A percentile compares a stretch with the other conserved stretches of the same genome.
Conservation (phyloP, 2,888 invertebrate species). For the Agrypnus murinus region DNA sequence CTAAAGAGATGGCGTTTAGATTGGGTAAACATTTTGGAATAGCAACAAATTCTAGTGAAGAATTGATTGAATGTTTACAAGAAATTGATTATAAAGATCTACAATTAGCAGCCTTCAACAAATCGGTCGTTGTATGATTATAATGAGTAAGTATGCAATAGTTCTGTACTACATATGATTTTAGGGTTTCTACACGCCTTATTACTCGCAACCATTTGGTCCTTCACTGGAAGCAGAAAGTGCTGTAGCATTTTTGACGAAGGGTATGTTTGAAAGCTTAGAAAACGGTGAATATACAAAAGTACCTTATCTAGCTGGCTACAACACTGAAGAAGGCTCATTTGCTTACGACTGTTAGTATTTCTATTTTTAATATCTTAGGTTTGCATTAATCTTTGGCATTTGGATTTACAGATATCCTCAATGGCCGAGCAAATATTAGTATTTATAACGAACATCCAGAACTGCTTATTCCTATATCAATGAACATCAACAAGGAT, state of each 20-base stretch:
- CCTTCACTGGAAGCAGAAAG: slow-evolving; percentile 23
- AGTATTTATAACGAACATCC: slow-evolving; percentile 16
- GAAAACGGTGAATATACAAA: slow-evolving; percentile 20
- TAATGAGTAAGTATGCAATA: too few species aligned
- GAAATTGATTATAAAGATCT: slow-evolving; percentile 21
- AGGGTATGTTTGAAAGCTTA: slow-evolving; percentile 19
- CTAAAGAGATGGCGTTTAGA: slow-evolving; percentile 8
- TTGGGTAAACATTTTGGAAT: slow-evolving; percentile 26
- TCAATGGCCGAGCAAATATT: background rate
- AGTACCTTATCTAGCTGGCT: slow-evolving; percentile 37
- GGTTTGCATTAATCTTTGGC: too few species aligned
- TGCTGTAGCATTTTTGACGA: slow-evolving; percentile 16
- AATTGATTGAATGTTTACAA: slow-evolving; percentile 24
- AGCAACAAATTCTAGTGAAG: background rate
- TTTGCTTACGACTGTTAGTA: slow-evolving; percentile 34
- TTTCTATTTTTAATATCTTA: too few species aligned
- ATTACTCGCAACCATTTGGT: slow-evolving; percentile 32
- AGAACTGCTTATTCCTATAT: slow-evolving; percentile 17
- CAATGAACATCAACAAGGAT: slow-evolving; percentile 13
- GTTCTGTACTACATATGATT: too few species aligned
- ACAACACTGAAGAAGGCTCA: slow-evolving; percentile 40
- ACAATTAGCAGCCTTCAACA: slow-evolving; percentile 24
- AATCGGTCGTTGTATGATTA: slow-evolving; percentile 25
- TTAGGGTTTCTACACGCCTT: slow-evolving; percentile 32
- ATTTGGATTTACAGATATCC: too few species aligned